Conservation (phyloP, 2,797 vertebrate species). For the Falco peregrinus region DNA sequence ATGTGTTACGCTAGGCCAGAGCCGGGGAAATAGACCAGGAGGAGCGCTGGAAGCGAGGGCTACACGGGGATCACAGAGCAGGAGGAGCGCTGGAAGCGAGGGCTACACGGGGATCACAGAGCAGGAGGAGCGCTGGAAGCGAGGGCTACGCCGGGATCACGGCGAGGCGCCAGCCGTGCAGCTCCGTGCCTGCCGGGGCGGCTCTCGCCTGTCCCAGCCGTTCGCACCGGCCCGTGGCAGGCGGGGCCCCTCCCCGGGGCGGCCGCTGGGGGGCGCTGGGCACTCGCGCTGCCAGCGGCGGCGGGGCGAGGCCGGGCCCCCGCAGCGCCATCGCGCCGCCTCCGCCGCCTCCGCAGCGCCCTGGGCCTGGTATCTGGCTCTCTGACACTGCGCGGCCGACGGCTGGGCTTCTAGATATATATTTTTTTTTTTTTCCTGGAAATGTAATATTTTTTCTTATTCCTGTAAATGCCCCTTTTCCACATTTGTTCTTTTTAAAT, state of each 20-base stretch:
- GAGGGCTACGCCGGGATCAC: too few relatives aligned
- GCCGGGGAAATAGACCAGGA: neutral
- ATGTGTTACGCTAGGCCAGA: too few relatives aligned
- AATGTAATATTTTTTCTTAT: neutral
- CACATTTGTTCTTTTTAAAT: neutral
- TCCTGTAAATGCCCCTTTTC: neutral
- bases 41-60: neutral
- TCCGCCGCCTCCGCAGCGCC: neutral
- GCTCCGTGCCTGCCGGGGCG: neutral
- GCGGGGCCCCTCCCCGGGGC: too few relatives aligned
- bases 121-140: too few relatives aligned
- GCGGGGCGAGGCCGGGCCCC: too few relatives aligned
- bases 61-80: too few relatives aligned
- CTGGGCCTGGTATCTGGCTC: neutral
- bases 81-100: too few relatives aligned
- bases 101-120: too few relatives aligned
- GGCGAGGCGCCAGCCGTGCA: neutral
- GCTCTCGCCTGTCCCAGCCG: neutral
- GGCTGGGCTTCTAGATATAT: neutral
- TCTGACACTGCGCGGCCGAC: neutral
- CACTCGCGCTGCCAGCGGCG: neutral
- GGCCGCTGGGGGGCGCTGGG: constrained; percentile 21
- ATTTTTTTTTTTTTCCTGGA: too few relatives aligned
- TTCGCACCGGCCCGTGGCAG: too few relatives aligned
- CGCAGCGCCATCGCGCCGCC: too few relatives aligned